A percentile compares a stretch with the other conserved stretches of the same genome.
Evolutionary conservation across 2,888 invertebrate genomes (phyloP).

Genomic region (Melanostoma mellinum): DNA sequence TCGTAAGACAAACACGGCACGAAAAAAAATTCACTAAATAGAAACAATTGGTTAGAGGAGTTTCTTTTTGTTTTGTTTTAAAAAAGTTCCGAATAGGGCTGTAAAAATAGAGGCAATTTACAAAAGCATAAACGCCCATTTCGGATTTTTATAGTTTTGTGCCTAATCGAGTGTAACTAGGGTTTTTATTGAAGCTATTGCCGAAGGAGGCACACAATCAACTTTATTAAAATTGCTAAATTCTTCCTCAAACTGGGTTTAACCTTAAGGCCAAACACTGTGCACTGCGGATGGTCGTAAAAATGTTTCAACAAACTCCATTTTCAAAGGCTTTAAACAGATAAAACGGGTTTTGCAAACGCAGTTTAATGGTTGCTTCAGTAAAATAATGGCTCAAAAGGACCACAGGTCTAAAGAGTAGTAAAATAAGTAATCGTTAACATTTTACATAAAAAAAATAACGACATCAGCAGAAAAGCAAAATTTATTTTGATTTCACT

Average conservation of each 20-base stretch:
- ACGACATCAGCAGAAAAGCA: too few species aligned
- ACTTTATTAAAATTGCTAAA: conserved; percentile 44
- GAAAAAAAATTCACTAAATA: conserved; percentile 48
- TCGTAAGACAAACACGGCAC: conserved; percentile 52
- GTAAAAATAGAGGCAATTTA: conserved; percentile 70
- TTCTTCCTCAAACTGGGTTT: conserved; percentile 16
- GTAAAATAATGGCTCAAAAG: too few species aligned
- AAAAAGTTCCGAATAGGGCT: conserved; percentile 49
- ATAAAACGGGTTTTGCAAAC: too few species aligned
- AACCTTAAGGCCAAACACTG: conserved; percentile 11
- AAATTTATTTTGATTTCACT: too few species aligned
- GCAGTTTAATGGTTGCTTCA: too few species aligned
- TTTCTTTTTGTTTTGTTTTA: conserved; percentile 23
- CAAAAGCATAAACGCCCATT: conserved; percentile 67
- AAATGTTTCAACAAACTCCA: conserved; percentile 15
- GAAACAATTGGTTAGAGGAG: conserved; percentile 66
- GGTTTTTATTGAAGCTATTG: conserved; percentile 35
- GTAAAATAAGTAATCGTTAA: too few species aligned
- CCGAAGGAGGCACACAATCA: conserved; percentile 1
- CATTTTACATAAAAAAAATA: too few species aligned
- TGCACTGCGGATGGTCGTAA: conserved; percentile 4
- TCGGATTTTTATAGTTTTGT: conserved; percentile 61
- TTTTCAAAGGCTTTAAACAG: too few species aligned
- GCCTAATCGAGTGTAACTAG: conserved; percentile 40
- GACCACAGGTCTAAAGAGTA: too few species aligned